Conservation (phyloP, 2,797 vertebrate genomes). For the Eulemur albifrons region DNA sequence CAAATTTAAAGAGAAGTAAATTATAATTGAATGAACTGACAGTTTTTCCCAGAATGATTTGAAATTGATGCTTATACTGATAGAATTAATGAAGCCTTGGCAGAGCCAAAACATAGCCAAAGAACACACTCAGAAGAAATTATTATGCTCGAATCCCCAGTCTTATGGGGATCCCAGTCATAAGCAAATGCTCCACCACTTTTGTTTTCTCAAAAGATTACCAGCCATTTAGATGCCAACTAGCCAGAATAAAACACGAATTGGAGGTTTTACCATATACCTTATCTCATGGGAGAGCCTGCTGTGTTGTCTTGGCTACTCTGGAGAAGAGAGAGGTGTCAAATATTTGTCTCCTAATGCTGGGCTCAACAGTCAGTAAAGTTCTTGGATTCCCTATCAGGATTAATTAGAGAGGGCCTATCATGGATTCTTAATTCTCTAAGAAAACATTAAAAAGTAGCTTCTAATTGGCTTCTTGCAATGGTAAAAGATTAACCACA, state of each 20-base stretch:
- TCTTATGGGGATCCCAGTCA: not conserved
- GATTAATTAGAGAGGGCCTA: constrained; percentile 73
- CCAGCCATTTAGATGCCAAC: constrained; percentile 76
- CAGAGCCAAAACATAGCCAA: not conserved
- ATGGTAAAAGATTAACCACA: constrained; percentile 73
- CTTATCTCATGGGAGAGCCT: constrained; percentile 79
- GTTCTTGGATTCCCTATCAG: constrained; percentile 65
- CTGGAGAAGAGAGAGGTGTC: constrained; percentile 73
- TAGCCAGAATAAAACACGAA: constrained; percentile 76
- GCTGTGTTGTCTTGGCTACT: constrained; percentile 81
- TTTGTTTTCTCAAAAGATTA: constrained; percentile 83
- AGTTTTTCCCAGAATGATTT: constrained; percentile 5
- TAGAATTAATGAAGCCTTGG: not conserved
- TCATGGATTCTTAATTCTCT: constrained; percentile 80
- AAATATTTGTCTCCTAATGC: constrained; percentile 85
- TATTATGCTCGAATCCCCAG: not conserved
- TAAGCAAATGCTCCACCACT: constrained; percentile 44
- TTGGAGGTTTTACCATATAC: constrained; percentile 81
- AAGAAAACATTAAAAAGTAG: constrained; percentile 81
- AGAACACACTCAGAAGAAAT: not conserved
- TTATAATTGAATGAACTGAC: not conserved
- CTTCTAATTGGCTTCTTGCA: constrained; percentile 83
- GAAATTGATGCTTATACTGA: not conserved
- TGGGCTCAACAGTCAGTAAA: constrained; percentile 71
- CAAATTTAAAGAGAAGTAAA: constrained; percentile 28